These are phyloP conservation scores for Akabosia matsudoensis DNA, from an alignment of 1,140 invertebrate species.

Conservation along the genomic window DNA sequence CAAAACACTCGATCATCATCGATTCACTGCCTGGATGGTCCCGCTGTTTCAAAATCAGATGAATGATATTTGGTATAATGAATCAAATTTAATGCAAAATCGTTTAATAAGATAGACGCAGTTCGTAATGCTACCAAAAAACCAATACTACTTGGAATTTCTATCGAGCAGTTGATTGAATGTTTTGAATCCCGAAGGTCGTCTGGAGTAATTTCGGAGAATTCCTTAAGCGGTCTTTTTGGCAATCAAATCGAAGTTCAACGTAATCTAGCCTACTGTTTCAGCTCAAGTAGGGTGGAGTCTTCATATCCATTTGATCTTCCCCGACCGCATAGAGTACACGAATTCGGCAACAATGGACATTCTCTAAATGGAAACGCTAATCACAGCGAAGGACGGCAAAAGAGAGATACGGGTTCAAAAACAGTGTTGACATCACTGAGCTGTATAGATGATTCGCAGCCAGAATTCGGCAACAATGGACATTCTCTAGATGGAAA, in stretches of 20 bases:
- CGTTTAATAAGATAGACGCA: not conserved
- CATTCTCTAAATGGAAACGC: not conserved
- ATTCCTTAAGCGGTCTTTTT: conserved; percentile 17
- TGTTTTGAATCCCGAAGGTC: not conserved
- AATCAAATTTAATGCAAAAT: not conserved
- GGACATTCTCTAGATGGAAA: not conserved
- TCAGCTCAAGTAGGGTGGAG: not conserved
- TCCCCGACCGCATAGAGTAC: not conserved
- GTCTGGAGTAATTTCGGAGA: not conserved
- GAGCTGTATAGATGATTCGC: not conserved
- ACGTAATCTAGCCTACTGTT: conserved; percentile 9
- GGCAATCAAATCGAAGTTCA: conserved; percentile 25
- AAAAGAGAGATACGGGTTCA: not conserved
- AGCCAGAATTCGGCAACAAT: no score
- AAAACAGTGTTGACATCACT: not conserved
- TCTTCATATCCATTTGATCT: conserved; percentile 33
- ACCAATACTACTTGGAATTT: no score
- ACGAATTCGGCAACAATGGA: not conserved
- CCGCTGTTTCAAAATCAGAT: conserved; percentile 30
- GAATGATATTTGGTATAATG: conserved; percentile 33
- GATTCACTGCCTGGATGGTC: conserved; percentile 28
- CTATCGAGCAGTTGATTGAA: not conserved
- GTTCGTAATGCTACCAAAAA: no score
- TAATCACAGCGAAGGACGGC: not conserved
- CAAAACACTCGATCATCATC: conserved; percentile 30